These are phyloP conservation scores for Malacoraja senta DNA, from an alignment of 2,797 vertebrate species.

Conservation along the genomic window DNA sequence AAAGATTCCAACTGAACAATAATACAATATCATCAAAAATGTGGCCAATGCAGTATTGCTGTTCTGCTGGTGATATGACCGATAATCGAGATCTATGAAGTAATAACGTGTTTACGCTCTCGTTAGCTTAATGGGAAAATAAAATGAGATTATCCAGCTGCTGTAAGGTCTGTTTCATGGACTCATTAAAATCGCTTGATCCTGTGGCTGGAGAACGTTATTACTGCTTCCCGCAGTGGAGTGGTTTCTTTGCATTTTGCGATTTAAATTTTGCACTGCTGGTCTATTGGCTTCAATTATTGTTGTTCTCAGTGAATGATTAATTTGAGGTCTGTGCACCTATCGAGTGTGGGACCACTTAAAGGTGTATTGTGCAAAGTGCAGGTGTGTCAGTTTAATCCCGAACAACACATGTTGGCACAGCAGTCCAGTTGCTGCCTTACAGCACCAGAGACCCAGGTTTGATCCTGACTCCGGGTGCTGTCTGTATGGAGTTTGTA, in stretches of 20 bases:
- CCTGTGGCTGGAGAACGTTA: background rate
- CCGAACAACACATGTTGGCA: too few species aligned
- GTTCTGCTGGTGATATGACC: background rate
- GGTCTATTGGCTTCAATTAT: conserved; percentile 7
- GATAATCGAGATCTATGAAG: background rate
- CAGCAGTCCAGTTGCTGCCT: too few species aligned
- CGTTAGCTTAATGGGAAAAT: conserved; percentile 30
- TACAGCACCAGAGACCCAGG: too few species aligned
- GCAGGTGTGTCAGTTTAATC: background rate
- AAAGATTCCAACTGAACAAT: background rate
- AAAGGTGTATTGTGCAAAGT: background rate
- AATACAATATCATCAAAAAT: background rate
- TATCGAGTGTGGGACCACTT: background rate
- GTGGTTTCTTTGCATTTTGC: background rate
- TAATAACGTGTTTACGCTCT: conserved; percentile 9
- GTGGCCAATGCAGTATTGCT: background rate
- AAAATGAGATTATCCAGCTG: conserved; percentile 23
- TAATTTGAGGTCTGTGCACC: background rate
- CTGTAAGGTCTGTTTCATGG: conserved; percentile 12
- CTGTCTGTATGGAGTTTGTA: too few species aligned
- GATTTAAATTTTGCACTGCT: background rate
- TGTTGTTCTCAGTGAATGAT: background rate
- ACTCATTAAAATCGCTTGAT: conserved; percentile 13
- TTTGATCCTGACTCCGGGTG: too few species aligned
- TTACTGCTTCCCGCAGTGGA: background rate